phyloP scores from a whole-genome alignment of 2,888 invertebrate species.

The Diplolepis rosae region DNA sequence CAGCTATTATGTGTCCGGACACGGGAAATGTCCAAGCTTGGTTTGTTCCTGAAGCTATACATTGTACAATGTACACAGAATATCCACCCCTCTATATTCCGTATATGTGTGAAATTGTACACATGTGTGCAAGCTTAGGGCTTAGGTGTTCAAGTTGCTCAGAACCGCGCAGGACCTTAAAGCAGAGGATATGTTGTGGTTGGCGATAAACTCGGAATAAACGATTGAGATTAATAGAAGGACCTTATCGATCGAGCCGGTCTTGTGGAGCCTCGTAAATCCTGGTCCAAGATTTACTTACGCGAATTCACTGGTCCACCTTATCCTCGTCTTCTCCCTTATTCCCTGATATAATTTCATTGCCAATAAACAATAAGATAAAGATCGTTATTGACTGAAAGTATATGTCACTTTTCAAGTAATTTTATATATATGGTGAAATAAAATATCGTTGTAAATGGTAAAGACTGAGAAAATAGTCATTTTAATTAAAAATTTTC shows the following conservation, averaged over 20 bases:
- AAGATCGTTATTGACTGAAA: conserved; percentile 20
- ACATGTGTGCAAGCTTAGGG: background rate
- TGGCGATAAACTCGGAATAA: conserved; percentile 50
- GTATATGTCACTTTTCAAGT: background rate
- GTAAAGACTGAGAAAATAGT: background rate
- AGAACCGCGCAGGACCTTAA: conserved; percentile 14
- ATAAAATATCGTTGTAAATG: conserved; percentile 5
- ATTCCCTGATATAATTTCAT: conserved; percentile 24
- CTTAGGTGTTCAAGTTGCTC: background rate
- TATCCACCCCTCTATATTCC: background rate
- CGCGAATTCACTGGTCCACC: conserved; percentile 13
- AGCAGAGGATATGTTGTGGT: conserved; percentile 24
- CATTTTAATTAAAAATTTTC: background rate
- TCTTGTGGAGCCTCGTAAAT: conserved; percentile 27
- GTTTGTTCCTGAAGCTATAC: conserved; percentile 16
- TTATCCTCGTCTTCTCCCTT: conserved; percentile 6
- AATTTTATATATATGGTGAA: background rate
- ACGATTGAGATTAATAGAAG: conserved; percentile 56
- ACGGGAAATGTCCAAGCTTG: conserved; percentile 16
- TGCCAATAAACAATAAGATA: conserved; percentile 25
- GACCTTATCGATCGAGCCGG: conserved; percentile 33
- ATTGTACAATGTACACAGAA: background rate
- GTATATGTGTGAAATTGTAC: background rate
- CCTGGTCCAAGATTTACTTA: conserved; percentile 31
- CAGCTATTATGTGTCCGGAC: background rate